These are phyloP conservation scores for Australoheros scitulus DNA, from an alignment of 2,113 vertebrate species.

Conservation along the genomic window DNA sequence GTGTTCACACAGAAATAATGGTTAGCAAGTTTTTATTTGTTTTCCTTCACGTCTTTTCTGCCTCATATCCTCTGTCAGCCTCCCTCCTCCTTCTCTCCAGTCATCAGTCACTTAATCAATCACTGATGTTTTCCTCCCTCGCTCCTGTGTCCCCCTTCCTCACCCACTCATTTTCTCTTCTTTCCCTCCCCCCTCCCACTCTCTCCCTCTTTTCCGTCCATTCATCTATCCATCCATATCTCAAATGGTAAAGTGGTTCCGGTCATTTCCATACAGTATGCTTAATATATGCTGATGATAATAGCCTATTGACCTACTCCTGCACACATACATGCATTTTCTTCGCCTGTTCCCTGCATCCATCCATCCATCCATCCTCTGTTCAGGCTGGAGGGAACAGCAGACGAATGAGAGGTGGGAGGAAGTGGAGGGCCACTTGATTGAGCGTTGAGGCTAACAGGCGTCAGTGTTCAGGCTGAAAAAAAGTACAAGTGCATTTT, in stretches of 20 bases:
- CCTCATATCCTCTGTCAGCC: constrained; percentile 10
- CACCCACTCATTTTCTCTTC: neutral
- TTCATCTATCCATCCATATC: constrained; percentile 11
- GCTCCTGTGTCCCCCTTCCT: constrained; percentile 7
- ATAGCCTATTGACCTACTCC: constrained; percentile 71
- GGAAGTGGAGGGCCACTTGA: constrained; percentile 55
- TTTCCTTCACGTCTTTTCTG: constrained; percentile 21
- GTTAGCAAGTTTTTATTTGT: constrained; percentile 39
- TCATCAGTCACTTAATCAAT: constrained; percentile 35
- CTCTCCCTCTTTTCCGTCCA: neutral
- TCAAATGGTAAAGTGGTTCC: constrained; percentile 55
- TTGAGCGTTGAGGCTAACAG: constrained; percentile 44
- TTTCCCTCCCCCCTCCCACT: neutral
- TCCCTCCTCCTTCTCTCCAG: neutral
- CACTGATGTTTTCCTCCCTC: constrained; percentile 31
- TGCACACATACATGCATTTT: constrained; percentile 55
- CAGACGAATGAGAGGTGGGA: constrained; percentile 42
- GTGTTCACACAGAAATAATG: constrained; percentile 21
- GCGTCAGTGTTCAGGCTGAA: constrained; percentile 18
- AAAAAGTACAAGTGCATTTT: constrained; percentile 37
- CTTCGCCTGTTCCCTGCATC: constrained; percentile 29
- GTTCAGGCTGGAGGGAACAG: constrained; percentile 52
- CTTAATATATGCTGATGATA: constrained; percentile 73
- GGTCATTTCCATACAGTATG: constrained; percentile 67
- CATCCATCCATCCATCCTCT: constrained; percentile 35